Evolutionary conservation across 2,797 vertebrate species (phyloP), one percentile per base, ranked within the genome.

Genomic region (Coregonus suidteri): DNA sequence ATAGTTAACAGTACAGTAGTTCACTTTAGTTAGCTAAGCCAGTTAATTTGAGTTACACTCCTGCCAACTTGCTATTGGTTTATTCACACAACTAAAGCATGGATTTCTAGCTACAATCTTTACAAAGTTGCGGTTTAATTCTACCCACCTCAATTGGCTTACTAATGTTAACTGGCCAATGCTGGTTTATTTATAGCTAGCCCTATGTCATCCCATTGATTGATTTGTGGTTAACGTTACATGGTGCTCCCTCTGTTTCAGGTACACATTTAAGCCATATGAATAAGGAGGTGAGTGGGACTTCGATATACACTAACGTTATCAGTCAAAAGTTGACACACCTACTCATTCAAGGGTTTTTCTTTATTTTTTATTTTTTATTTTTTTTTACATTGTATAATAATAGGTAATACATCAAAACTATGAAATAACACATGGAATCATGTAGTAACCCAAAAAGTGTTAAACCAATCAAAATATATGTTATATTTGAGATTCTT

Each of bases 221-320:
- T 59, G 56, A 59, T 59, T 59, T n/a, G 13, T 67, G 15, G n/a
- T 30, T 11, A 59, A n/a, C 25, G 13, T 30, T 66, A 18, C 51
- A 7, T 73, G 31, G 76, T 64, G 53, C 37, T 65, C 69, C 6
- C 20, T 25, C 20, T 64, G 59, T 47, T 34, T 51, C 51, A 53
- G 59, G 25, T 59, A 18, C 41, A 11, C 0, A 47, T 47, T 25
- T 65, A 47, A 52, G 11, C 71, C 59, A 77, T 77, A 86, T 83
- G 82, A 84, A 84, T 70, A 88, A 88, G 77, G 85, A 85, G 84
- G 86, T 88, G 70, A 77, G 83, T 75, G 20, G n/a, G 18, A 66
- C 4, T 20, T 31, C 4, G 2, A 7, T 31, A 65, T 9, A 25
- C 25, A 25, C 25, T 25, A 25, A 25, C 25, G 25, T 25, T 25